Conservation (phyloP, 2,113 vertebrate genomes). For the Bubo scandiacus region DNA sequence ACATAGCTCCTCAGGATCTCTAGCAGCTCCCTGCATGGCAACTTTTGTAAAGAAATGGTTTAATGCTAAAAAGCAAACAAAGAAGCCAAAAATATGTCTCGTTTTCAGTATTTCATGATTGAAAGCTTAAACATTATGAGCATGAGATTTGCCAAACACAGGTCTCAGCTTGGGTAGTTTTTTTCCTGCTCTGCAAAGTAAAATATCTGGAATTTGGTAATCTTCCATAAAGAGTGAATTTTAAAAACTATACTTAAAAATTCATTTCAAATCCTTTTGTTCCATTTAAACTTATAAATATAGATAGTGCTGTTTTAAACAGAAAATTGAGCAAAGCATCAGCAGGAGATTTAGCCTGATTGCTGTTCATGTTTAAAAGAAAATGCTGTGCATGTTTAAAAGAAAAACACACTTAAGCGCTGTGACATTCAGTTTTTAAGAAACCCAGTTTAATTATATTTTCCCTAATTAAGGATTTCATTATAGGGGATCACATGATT, state of each 20-base stretch:
- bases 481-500: conserved; percentile 68
- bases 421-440: conserved; percentile 53
- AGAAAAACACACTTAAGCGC: conserved; percentile 35
- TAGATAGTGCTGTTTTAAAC: not conserved
- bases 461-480: conserved; percentile 71
- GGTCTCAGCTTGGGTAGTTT: not conserved
- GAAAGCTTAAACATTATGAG: not conserved
- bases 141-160: not conserved
- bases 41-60: not conserved
- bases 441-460: conserved; percentile 67
- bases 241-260: not conserved
- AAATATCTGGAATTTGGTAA: not conserved
- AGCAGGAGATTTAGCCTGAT: conserved; percentile 8
- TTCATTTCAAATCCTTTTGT: not conserved
- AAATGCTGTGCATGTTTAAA: conserved; percentile 30
- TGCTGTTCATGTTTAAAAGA: conserved; percentile 1
- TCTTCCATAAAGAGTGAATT: not conserved
- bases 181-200: not conserved
- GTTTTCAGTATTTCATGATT: not conserved
- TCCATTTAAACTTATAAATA: not conserved
- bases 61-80: not conserved
- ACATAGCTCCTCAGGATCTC: not conserved
- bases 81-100: not conserved
- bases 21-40: not conserved
- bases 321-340: conserved; percentile 15